A percentile compares a stretch with the other conserved stretches of the same genome.
Conservation (phyloP, 1,140 invertebrate species). For the Choristoneura fumiferana region DNA sequence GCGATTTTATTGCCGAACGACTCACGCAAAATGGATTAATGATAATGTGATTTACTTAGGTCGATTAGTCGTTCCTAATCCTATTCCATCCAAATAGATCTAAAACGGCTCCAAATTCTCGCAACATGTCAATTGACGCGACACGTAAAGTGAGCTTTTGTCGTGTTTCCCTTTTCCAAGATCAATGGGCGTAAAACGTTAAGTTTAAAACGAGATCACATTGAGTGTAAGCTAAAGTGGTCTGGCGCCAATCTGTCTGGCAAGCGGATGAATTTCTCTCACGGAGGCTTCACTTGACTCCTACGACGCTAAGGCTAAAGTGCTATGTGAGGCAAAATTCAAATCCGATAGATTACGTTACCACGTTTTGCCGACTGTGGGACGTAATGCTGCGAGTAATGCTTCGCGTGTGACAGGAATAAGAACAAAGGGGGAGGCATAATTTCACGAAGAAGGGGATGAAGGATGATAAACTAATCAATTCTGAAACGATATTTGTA, state of each 20-base stretch:
- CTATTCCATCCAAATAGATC: too few relatives aligned
- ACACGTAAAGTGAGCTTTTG: too few relatives aligned
- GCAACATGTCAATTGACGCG: too few relatives aligned
- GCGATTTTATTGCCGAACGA: too few relatives aligned
- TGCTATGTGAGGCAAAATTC: background rate
- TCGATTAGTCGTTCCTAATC: too few relatives aligned
- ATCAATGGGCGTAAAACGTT: background rate
- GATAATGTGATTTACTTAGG: too few relatives aligned
- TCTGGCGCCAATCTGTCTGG: constrained; percentile 11
- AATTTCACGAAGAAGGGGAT: background rate
- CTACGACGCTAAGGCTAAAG: background rate
- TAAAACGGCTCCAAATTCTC: too few relatives aligned
- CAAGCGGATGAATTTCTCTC: background rate
- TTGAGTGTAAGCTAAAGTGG: constrained; percentile 10
- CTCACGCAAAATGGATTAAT: too few relatives aligned
- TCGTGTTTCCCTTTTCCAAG: background rate
- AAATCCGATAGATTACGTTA: constrained; percentile 15
- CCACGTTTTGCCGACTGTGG: constrained; percentile 6
- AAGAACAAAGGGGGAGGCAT: background rate
- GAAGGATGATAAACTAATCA: background rate
- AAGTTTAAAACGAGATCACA: constrained; percentile 1
- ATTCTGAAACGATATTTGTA: too few relatives aligned
- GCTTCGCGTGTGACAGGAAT: constrained; percentile 3
- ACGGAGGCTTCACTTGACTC: constrained; percentile 3
- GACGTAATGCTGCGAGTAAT: background rate